A percentile compares a stretch with the other conserved stretches of the same genome.
phyloP scores from a whole-genome alignment of 2,797 vertebrate species.

The Mustela erminea region DNA sequence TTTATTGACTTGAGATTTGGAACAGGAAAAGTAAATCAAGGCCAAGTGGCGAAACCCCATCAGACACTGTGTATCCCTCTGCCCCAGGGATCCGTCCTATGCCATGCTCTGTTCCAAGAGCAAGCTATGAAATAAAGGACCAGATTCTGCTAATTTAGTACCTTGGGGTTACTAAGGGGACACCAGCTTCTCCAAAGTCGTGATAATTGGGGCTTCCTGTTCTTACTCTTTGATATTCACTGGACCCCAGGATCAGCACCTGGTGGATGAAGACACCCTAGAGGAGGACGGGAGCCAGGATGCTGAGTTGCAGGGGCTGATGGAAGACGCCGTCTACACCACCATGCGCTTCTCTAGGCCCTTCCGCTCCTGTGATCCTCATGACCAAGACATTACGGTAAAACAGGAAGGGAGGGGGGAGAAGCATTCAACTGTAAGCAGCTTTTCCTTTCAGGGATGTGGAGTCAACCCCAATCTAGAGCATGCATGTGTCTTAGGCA shows the following conservation, averaged over 20 bases:
- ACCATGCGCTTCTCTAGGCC: constrained; percentile 87
- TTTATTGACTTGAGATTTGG: neutral
- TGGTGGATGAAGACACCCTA: constrained; percentile 83
- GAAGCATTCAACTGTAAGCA: neutral
- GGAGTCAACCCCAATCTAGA: too few species aligned
- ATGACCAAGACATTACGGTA: constrained; percentile 90
- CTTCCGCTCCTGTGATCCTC: constrained; percentile 87
- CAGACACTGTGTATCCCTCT: neutral
- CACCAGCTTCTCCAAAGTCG: neutral
- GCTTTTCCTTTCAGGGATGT: neutral
- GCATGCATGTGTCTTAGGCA: too few species aligned
- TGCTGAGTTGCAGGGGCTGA: constrained; percentile 88
- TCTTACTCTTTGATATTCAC: neutral
- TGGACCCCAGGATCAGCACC: constrained; percentile 88
- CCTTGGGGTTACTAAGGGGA: neutral
- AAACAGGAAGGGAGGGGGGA: neutral
- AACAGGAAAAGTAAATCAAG: neutral
- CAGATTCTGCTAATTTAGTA: neutral
- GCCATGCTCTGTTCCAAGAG: neutral
- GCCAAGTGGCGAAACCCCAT: neutral
- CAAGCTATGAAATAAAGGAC: neutral
- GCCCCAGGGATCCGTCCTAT: neutral
- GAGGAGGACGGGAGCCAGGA: constrained; percentile 88
- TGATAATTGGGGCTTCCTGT: neutral
- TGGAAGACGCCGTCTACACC: constrained; percentile 87